These are phyloP conservation scores for Pelvicachromis taeniatus DNA, from an alignment of 2,113 vertebrate genomes.

Conservation along the genomic window DNA sequence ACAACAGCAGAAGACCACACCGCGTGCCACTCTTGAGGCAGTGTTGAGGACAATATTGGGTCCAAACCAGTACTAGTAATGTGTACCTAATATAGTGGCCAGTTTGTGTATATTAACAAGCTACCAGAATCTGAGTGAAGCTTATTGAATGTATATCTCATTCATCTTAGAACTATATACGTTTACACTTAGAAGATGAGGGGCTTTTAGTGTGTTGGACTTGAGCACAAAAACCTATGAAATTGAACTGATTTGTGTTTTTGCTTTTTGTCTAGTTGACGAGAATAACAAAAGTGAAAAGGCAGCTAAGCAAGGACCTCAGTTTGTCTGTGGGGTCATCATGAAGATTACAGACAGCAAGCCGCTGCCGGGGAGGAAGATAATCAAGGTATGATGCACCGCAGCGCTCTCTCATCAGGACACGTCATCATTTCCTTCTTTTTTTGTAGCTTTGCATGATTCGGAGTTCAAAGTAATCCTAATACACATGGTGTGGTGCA, in stretches of 20 bases:
- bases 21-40: fast-evolving
- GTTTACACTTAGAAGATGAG: background rate
- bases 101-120: background rate
- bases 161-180: background rate
- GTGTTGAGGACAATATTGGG: background rate
- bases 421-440: background rate
- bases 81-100: background rate
- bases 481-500: background rate
- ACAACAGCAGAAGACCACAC: background rate
- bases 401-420: background rate
- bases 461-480: background rate
- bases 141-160: background rate
- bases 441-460: background rate
- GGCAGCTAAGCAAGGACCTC: conserved; percentile 75
- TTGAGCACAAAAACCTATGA: background rate
- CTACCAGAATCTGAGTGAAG: background rate
- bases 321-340: conserved; percentile 89
- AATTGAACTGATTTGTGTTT: fast-evolving
- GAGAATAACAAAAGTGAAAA: conserved; percentile 60
- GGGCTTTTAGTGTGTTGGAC: background rate
- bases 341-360: conserved; percentile 85
- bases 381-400: conserved; percentile 77
- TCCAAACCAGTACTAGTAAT: background rate
- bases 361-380: conserved; percentile 83
- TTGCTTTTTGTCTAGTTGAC: conserved; percentile 28